phyloP scores from a whole-genome alignment of 2,797 vertebrate genomes.

The Anas capensis region DNA sequence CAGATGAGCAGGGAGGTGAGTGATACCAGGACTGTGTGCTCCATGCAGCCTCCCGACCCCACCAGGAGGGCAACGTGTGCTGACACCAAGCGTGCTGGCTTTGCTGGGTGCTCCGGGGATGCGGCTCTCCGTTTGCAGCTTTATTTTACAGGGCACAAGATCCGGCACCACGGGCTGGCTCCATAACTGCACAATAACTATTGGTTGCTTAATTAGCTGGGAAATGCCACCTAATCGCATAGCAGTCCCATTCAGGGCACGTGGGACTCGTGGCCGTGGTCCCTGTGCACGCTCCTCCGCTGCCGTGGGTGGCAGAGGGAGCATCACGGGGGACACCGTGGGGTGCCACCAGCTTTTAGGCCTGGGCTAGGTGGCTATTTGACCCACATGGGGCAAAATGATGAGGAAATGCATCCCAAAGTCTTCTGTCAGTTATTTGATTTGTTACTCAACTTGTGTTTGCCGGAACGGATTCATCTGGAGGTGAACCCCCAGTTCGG shows the following conservation, averaged over 20 bases:
- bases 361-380: neutral
- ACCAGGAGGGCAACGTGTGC: neutral
- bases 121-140: neutral
- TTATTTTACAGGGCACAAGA: conserved; percentile 42
- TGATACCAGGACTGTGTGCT: neutral
- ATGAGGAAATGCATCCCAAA: neutral
- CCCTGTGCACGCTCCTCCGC: neutral
- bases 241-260: neutral
- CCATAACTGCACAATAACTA: conserved; percentile 60
- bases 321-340: neutral
- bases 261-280: neutral
- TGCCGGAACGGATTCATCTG: neutral
- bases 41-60: neutral
- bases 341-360: neutral
- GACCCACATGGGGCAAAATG: no score
- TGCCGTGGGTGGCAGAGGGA: neutral
- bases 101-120: neutral
- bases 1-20: neutral
- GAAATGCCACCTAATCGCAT: conserved; percentile 57
- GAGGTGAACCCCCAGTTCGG: neutral
- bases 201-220: conserved; percentile 72
- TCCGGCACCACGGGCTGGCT: conserved; percentile 7
- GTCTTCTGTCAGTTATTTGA: neutral
- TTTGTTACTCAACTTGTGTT: neutral
- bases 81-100: neutral